A percentile compares a stretch with the other conserved stretches of the same genome.
These are phyloP conservation scores for Otolemur garnettii DNA, from an alignment of 2,113 vertebrate species.

Conservation along the genomic window DNA sequence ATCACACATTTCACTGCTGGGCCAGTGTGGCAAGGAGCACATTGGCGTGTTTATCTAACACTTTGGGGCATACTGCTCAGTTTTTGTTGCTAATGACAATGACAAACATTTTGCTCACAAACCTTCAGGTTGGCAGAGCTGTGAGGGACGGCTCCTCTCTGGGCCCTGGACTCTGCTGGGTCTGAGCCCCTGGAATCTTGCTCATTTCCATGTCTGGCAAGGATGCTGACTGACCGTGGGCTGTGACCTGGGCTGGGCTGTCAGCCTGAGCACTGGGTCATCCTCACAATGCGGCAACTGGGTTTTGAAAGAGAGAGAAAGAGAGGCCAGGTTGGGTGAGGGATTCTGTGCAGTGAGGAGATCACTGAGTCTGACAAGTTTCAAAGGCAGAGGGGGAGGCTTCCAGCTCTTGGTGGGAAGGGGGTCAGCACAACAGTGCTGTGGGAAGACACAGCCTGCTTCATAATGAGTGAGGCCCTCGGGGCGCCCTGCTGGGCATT, in stretches of 20 bases:
- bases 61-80: rapidly evolving
- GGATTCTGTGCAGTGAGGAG: rapidly evolving
- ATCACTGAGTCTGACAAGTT: not conserved
- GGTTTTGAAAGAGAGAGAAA: too few species aligned
- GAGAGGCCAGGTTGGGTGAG: too few species aligned
- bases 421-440: not conserved
- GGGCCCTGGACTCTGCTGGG: not conserved
- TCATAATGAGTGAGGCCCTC: not conserved
- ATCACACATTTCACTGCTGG: rapidly evolving
- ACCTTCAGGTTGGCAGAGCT: not conserved
- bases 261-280: not conserved
- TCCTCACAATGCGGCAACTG: not conserved
- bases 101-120: not conserved
- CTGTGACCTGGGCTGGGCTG: rapidly evolving
- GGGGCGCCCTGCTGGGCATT: not conserved
- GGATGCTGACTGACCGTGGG: too few species aligned
- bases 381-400: not conserved
- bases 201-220: rapidly evolving
- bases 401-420: not conserved
- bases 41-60: not conserved
- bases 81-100: not conserved
- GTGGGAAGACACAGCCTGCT: not conserved
- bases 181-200: not conserved
- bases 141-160: not conserved
- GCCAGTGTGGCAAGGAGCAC: rapidly evolving